Evolutionary conservation across 2,797 vertebrate species (phyloP).

Genomic region (Oceanodroma leucorhoa): DNA sequence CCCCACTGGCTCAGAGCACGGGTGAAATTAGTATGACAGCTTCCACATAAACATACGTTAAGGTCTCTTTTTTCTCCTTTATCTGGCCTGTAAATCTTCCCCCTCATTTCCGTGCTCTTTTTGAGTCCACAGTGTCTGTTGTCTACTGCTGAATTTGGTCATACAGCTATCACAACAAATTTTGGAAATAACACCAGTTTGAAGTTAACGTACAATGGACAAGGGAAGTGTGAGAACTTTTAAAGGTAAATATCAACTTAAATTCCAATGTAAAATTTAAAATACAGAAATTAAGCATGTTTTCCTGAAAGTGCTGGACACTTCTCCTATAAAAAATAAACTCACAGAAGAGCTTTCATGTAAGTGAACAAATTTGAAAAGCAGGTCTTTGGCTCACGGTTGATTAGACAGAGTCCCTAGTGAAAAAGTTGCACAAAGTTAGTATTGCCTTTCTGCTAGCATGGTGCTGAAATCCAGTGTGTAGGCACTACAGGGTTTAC

Average conservation of each 20-base stretch:
- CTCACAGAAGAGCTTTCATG: neutral
- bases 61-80: neutral
- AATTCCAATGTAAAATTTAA: neutral
- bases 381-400: neutral
- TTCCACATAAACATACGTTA: neutral
- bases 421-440: neutral
- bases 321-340: neutral
- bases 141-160: neutral
- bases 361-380: neutral
- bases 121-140: accelerated
- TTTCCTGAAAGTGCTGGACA: neutral
- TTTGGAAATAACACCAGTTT: neutral
- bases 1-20: neutral
- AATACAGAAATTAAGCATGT: neutral
- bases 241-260: neutral
- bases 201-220: accelerated
- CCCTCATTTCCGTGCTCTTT: neutral
- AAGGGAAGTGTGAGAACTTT: neutral
- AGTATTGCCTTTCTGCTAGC: neutral
- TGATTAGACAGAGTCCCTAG: neutral
- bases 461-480: neutral
- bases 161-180: neutral
- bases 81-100: neutral
- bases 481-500: neutral
- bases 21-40: neutral